Conservation (phyloP, 2,797 vertebrate species). For the Sebastes hopkinsi region DNA sequence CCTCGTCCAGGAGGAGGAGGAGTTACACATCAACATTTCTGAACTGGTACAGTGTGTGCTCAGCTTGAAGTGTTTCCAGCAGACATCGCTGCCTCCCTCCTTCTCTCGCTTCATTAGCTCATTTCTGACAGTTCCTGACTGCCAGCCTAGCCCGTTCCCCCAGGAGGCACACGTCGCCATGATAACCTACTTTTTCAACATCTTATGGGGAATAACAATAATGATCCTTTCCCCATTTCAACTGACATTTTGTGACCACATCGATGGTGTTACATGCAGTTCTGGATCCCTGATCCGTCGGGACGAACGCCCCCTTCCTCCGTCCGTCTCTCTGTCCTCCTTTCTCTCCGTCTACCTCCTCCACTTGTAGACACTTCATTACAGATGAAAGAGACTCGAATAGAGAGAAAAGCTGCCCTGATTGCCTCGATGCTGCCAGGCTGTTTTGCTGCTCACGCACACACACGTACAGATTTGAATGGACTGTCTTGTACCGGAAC, state of each 20-base stretch:
- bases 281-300: slow-evolving; percentile 3
- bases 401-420: slow-evolving; percentile 1
- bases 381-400: slow-evolving; percentile 17
- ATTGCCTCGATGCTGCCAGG: slow-evolving; percentile 6
- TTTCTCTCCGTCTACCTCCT: slow-evolving; percentile 3
- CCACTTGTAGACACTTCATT: slow-evolving; percentile 31
- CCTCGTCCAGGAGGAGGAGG: no score
- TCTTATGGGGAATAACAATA: slow-evolving; percentile 43
- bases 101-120: no score
- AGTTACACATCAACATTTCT: no score
- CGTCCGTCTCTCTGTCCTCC: slow-evolving; percentile 2
- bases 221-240: slow-evolving; percentile 13
- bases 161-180: slow-evolving; percentile 19
- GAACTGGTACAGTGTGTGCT: no score
- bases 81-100: no score
- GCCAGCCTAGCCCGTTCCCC: slow-evolving; percentile 10
- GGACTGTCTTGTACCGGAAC: not conserved
- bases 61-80: no score
- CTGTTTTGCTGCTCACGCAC: not conserved
- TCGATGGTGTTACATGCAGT: slow-evolving; percentile 4
- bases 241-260: slow-evolving; percentile 28
- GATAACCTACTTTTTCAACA: slow-evolving; percentile 51
- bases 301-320: not conserved
- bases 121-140: not conserved
- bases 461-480: not conserved